Evolutionary conservation across 2,797 vertebrate species (phyloP).

Genomic region (Numenius phaeopus): DNA sequence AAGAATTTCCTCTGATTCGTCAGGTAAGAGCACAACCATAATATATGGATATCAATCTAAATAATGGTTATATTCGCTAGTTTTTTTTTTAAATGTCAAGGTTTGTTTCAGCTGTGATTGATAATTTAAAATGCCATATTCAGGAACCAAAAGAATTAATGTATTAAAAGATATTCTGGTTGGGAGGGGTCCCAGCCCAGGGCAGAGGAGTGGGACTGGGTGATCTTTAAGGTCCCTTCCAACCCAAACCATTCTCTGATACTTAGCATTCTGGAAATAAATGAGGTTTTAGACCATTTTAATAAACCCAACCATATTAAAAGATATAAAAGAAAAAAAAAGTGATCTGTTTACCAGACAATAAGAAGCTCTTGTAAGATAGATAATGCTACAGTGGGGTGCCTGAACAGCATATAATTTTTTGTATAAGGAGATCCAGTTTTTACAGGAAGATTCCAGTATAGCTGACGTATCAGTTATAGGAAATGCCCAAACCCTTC

Average conservation of each 20-base stretch:
- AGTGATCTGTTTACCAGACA: background rate
- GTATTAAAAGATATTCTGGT: background rate
- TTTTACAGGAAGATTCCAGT: background rate
- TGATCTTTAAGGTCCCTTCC: too few species aligned
- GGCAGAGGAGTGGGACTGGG: too few species aligned
- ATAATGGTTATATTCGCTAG: background rate
- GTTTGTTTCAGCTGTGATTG: background rate
- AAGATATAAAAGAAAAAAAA: background rate
- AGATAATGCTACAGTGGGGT: background rate
- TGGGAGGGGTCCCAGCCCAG: too few species aligned
- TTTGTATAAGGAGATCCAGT: background rate
- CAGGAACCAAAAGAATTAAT: background rate
- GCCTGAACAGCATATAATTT: background rate
- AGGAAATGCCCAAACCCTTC: background rate
- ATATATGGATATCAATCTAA: background rate
- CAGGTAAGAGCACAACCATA: slow-evolving; percentile 72
- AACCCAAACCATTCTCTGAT: too few species aligned
- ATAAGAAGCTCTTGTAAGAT: background rate
- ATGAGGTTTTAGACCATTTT: too few species aligned
- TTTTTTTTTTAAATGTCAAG: background rate
- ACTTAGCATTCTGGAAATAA: too few species aligned
- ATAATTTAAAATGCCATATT: background rate
- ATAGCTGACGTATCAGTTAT: background rate
- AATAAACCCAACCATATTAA: background rate
- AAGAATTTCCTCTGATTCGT: slow-evolving; percentile 75